These are phyloP conservation scores for Euphydryas editha DNA, from an alignment of 2,888 invertebrate genomes.

Conservation along the genomic window DNA sequence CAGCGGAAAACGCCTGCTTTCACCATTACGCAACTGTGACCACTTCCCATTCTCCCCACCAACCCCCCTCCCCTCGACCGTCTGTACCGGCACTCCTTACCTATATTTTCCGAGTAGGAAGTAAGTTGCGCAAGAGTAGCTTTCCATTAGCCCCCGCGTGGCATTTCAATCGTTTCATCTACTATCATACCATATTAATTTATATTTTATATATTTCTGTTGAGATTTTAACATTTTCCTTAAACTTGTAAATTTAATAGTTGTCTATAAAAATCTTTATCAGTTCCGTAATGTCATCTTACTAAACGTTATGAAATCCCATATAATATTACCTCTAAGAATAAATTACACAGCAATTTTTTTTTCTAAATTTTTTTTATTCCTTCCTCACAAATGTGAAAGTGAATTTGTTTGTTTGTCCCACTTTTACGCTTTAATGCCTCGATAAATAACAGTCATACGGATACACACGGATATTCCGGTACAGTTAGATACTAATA, in stretches of 20 bases:
- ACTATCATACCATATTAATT: conserved; percentile 6
- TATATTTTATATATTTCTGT: conserved; percentile 1
- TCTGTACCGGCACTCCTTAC: conserved; percentile 65
- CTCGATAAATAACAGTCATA: neutral
- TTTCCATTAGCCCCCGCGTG: conserved; percentile 61
- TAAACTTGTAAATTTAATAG: neutral
- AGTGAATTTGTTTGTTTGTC: conserved; percentile 8
- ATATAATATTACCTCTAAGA: too few species aligned
- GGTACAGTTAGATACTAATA: neutral
- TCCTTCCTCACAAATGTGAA: conserved; percentile 1
- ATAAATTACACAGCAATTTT: too few species aligned
- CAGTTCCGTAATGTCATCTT: too few species aligned
- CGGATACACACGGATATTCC: neutral
- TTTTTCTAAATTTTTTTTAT: too few species aligned
- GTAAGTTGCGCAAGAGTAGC: conserved; percentile 65
- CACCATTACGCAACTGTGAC: conserved; percentile 76
- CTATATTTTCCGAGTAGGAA: conserved; percentile 78
- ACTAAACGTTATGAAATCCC: too few species aligned
- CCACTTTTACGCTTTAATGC: conserved; percentile 2
- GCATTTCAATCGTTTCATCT: conserved; percentile 40
- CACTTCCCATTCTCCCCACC: conserved; percentile 64
- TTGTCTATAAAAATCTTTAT: too few species aligned
- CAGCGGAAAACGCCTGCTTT: conserved; percentile 78
- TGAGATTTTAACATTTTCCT: neutral
- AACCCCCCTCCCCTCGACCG: conserved; percentile 36